Evolutionary conservation across 92 coral and sea anemone genomes (phyloP).

Genomic region (Palythoa heliodiscus): DNA sequence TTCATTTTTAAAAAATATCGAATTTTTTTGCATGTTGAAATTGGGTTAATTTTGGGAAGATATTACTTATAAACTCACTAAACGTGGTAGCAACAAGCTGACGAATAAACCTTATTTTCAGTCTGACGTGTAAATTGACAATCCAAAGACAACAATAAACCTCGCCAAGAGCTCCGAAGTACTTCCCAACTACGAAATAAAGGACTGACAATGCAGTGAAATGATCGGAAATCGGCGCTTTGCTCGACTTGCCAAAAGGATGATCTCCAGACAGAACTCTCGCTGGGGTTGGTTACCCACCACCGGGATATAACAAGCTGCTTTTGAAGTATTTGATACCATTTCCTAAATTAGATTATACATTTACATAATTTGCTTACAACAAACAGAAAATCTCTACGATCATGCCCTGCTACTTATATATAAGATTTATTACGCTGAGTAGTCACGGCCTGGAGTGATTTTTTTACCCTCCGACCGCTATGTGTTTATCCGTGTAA

Average conservation of each 20-base stretch:
- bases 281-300: not conserved
- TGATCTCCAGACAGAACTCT: not conserved
- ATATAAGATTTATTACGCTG: not conserved
- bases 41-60: not conserved
- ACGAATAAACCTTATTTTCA: not conserved
- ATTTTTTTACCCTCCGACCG: not conserved
- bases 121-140: constrained; percentile 14
- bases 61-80: not conserved
- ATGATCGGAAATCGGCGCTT: not conserved
- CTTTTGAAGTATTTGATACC: constrained; percentile 8
- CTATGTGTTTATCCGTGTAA: not conserved
- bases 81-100: not conserved
- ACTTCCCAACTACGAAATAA: not conserved
- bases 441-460: not conserved
- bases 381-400: not conserved
- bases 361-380: not conserved
- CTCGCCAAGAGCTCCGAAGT: not conserved
- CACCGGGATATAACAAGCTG: not conserved
- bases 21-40: no score
- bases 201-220: not conserved
- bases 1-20: no score
- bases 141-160: not conserved
- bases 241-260: not conserved
- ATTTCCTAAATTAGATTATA: not conserved
- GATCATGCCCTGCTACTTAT: not conserved